Evolutionary conservation across 1,140 invertebrate genomes (phyloP).

Genomic region (Dreissena polymorpha): DNA sequence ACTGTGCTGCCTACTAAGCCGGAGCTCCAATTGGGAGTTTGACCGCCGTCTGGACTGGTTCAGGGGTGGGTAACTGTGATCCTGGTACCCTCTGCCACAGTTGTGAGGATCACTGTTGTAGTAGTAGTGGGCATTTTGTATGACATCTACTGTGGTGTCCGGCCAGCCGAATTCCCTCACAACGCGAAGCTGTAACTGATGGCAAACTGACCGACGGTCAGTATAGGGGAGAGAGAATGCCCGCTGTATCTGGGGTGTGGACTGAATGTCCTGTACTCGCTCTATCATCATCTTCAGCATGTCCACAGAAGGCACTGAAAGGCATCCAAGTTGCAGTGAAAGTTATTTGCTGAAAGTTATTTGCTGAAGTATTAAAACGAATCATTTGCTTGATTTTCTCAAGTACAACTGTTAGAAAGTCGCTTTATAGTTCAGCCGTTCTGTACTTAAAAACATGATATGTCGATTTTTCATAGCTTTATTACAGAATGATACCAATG

Average conservation of each 20-base stretch:
- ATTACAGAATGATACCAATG: too few species aligned
- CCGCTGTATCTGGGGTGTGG: conserved; percentile 88
- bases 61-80: conserved; percentile 42
- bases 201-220: conserved; percentile 88
- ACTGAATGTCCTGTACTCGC: conserved; percentile 90
- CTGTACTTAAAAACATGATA: too few species aligned
- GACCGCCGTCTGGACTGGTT: conserved; percentile 39
- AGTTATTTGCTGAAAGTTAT: neutral
- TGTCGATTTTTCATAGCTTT: too few species aligned
- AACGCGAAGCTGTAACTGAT: conserved; percentile 91
- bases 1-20: too few species aligned
- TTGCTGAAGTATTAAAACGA: too few species aligned
- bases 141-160: conserved; percentile 92
- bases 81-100: conserved; percentile 3
- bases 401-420: too few species aligned
- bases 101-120: conserved; percentile 54
- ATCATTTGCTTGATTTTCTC: too few species aligned
- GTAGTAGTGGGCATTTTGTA: conserved; percentile 82
- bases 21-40: neutral
- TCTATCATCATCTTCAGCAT: conserved; percentile 90
- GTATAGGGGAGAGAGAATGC: conserved; percentile 88
- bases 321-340: neutral
- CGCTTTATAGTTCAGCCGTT: too few species aligned
- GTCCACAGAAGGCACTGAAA: conserved; percentile 86
- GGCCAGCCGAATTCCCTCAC: conserved; percentile 97